These are phyloP conservation scores for Scatophagus argus DNA, from an alignment of 2,113 vertebrate species.

Conservation along the genomic window DNA sequence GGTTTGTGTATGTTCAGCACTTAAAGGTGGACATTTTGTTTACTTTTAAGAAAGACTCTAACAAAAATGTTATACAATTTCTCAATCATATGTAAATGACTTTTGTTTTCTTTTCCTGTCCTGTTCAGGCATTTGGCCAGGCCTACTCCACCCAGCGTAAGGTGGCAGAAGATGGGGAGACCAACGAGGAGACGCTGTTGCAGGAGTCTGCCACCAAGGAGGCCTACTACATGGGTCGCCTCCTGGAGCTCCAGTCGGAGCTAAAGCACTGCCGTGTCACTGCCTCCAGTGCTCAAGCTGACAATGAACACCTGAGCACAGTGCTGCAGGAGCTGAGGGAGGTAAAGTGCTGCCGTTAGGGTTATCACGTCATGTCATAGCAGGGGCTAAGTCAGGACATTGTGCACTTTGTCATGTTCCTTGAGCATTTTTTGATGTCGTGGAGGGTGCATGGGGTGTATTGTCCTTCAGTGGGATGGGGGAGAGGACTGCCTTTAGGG, in stretches of 20 bases:
- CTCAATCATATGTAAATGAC: background rate
- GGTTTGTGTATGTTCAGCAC: background rate
- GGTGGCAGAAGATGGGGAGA: slow-evolving; percentile 97
- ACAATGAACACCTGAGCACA: slow-evolving; percentile 89
- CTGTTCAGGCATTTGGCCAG: slow-evolving; percentile 92
- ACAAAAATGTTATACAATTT: background rate
- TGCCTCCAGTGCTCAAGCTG: slow-evolving; percentile 86
- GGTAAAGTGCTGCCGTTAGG: slow-evolving; percentile 78
- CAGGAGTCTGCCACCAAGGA: slow-evolving; percentile 97
- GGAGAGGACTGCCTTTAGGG: too few species aligned
- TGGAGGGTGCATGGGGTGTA: too few species aligned
- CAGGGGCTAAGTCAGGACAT: too few species aligned
- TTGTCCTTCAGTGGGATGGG: too few species aligned
- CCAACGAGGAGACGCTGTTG: slow-evolving; percentile 92
- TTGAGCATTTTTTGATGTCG: too few species aligned
- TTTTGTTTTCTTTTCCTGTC: background rate
- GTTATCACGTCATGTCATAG: background rate
- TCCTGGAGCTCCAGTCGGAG: slow-evolving; percentile 93
- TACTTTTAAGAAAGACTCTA: background rate
- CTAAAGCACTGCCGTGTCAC: slow-evolving; percentile 88
- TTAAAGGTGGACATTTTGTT: too few species aligned
- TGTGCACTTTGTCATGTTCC: too few species aligned
- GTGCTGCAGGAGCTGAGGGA: slow-evolving; percentile 92
- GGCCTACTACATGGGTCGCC: slow-evolving; percentile 92
- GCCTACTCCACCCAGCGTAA: slow-evolving; percentile 95